These are phyloP conservation scores for Drosophila quadrilineata DNA, from an alignment of 1,140 invertebrate species.

Conservation along the genomic window DNA sequence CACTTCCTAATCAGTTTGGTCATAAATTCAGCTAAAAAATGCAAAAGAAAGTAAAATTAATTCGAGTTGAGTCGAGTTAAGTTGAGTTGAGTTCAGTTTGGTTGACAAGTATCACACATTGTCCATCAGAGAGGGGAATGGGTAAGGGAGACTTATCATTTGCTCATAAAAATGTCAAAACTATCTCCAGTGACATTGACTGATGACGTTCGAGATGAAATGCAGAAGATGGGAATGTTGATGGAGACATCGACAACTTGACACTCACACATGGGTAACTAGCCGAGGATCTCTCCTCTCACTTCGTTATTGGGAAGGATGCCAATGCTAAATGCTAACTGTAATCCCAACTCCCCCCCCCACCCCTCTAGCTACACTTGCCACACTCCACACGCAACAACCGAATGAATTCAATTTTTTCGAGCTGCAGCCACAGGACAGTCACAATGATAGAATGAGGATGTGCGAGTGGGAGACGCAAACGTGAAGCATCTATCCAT, in stretches of 20 bases:
- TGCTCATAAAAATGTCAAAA: slow-evolving; percentile 79
- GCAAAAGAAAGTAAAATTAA: slow-evolving; percentile 19
- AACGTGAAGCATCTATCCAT: slow-evolving; percentile 31
- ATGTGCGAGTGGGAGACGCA: too few species aligned
- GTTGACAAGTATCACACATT: slow-evolving; percentile 74
- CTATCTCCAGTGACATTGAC: slow-evolving; percentile 75
- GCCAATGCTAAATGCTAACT: slow-evolving; percentile 68
- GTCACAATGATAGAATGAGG: too few species aligned
- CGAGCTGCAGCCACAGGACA: slow-evolving; percentile 17
- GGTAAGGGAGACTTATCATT: slow-evolving; percentile 75
- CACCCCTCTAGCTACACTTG: slow-evolving; percentile 8
- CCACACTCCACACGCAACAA: slow-evolving; percentile 61
- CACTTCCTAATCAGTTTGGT: slow-evolving; percentile 25
- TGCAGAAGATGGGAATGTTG: background rate
- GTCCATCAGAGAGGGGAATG: slow-evolving; percentile 65
- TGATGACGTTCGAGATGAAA: slow-evolving; percentile 50
- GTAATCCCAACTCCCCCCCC: slow-evolving; percentile 39
- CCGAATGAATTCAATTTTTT: slow-evolving; percentile 61
- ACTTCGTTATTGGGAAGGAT: slow-evolving; percentile 51
- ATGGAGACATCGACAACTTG: slow-evolving; percentile 18
- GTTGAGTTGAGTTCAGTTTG: slow-evolving; percentile 10
- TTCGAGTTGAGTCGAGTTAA: background rate
- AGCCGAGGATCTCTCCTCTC: slow-evolving; percentile 33
- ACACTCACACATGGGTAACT: slow-evolving; percentile 40
- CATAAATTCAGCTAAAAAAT: slow-evolving; percentile 62